A percentile compares a stretch with the other conserved stretches of the same genome.
Evolutionary conservation across 2,797 vertebrate genomes (phyloP).

Genomic region (Heteromormyrus szaboi): DNA sequence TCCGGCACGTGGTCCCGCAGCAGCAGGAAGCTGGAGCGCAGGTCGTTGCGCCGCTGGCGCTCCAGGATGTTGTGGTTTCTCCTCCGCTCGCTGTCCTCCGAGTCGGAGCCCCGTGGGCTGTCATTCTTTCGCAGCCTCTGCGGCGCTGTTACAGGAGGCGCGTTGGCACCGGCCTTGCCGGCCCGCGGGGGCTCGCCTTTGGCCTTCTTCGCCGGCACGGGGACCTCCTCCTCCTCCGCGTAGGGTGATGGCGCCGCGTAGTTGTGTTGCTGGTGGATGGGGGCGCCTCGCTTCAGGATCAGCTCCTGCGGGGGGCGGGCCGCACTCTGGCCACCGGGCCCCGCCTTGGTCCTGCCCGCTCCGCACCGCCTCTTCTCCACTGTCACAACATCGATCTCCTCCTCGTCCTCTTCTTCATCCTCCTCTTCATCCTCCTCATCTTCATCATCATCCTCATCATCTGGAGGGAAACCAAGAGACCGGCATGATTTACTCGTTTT

Average conservation of each 20-base stretch:
- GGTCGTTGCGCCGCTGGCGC: slow-evolving; percentile 91
- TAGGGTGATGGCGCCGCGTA: slow-evolving; percentile 92
- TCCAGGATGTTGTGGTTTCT: slow-evolving; percentile 98
- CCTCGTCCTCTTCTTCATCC: slow-evolving; percentile 81
- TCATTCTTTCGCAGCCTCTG: slow-evolving; percentile 66
- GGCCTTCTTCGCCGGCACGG: slow-evolving; percentile 78
- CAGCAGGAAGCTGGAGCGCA: slow-evolving; percentile 91
- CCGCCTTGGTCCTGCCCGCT: slow-evolving; percentile 64
- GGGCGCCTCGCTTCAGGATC: slow-evolving; percentile 77
- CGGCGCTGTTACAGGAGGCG: slow-evolving; percentile 26
- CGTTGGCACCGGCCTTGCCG: slow-evolving; percentile 55
- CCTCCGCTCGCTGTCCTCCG: slow-evolving; percentile 90
- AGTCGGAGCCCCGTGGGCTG: slow-evolving; percentile 81
- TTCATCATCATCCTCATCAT: slow-evolving; percentile 64
- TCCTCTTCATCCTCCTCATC: slow-evolving; percentile 69
- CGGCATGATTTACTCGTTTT: slow-evolving; percentile 34
- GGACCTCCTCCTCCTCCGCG: slow-evolving; percentile 71
- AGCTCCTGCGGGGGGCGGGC: slow-evolving; percentile 68
- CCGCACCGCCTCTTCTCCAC: slow-evolving; percentile 86
- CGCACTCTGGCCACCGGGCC: slow-evolving; percentile 32
- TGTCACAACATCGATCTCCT: slow-evolving; percentile 95
- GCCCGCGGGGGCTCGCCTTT: slow-evolving; percentile 64
- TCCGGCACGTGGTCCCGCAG: slow-evolving; percentile 95
- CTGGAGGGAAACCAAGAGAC: slow-evolving; percentile 33
- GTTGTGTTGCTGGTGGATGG: slow-evolving; percentile 96